Percentiles rank a stretch among this genome's conserved stretches.
Evolutionary conservation across 2,113 vertebrate species (phyloP).

Genomic region (Alaudala cheleensis): DNA sequence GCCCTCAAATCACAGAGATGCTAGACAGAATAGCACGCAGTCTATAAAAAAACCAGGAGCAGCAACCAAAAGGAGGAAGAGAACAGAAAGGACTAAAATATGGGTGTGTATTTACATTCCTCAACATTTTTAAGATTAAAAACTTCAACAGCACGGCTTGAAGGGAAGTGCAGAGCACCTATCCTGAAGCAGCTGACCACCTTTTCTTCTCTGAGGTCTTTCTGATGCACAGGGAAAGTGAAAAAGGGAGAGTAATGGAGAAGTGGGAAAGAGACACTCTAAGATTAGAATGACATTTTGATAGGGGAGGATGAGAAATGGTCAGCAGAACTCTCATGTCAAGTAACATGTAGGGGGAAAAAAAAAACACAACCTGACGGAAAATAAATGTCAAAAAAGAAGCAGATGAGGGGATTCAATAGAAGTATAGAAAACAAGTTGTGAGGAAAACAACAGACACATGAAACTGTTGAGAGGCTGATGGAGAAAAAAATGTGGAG

Average conservation of each 20-base stretch:
- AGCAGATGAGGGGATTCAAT: not conserved
- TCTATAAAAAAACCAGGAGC: not conserved
- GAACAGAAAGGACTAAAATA: not conserved
- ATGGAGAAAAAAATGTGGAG: not conserved
- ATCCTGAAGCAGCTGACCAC: not conserved
- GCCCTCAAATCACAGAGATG: not conserved
- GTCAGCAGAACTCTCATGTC: not conserved
- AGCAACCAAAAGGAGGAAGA: not conserved
- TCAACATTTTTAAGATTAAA: not conserved
- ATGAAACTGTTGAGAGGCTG: not conserved
- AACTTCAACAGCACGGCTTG: not conserved
- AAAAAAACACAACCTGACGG: rapidly evolving
- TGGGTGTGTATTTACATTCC: not conserved
- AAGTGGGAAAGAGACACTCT: not conserved
- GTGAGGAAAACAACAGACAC: not conserved
- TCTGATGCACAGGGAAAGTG: not conserved
- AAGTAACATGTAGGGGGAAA: not conserved
- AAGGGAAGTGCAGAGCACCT: not conserved
- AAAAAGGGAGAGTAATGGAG: not conserved
- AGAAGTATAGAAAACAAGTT: not conserved
- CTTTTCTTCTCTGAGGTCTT: not conserved
- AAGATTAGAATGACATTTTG: not conserved
- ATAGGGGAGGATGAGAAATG: not conserved
- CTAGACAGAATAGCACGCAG: not conserved
- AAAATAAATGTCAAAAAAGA: not conserved